phyloP scores from a whole-genome alignment of 1,140 invertebrate genomes.

The Bombus superbus region DNA sequence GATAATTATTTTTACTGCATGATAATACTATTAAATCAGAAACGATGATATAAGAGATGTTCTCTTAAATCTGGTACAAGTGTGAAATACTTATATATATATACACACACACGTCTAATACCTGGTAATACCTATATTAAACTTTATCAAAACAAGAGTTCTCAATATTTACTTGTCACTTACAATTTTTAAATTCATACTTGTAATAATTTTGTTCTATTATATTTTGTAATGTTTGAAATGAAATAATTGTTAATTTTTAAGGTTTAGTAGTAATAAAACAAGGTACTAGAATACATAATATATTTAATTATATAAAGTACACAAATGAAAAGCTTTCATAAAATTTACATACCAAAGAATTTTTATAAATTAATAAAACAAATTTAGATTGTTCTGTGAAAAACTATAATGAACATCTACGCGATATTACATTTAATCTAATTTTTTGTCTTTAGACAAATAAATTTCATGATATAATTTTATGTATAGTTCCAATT shows the following conservation, averaged over 20 bases:
- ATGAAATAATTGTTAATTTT: background rate
- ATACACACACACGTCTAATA: fast-evolving
- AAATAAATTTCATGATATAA: background rate
- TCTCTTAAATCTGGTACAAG: too few species aligned
- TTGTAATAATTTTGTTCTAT: background rate
- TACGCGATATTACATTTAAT: background rate
- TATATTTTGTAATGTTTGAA: background rate
- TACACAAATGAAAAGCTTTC: background rate
- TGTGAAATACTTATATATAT: too few species aligned
- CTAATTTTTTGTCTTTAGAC: background rate
- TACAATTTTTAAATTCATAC: background rate
- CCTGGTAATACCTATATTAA: background rate
- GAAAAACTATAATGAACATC: background rate
- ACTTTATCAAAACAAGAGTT: background rate
- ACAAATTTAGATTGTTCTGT: background rate
- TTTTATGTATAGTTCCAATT: background rate
- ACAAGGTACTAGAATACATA: background rate
- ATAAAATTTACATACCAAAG: constrained; percentile 13
- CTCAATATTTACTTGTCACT: background rate
- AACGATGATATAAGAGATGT: background rate
- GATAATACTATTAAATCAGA: too few species aligned
- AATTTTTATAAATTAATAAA: background rate
- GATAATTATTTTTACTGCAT: too few species aligned
- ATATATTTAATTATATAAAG: constrained; percentile 13
- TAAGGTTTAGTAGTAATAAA: background rate